A percentile compares a stretch with the other conserved stretches of the same genome.
Conservation (phyloP, 2,113 vertebrate genomes). For the Zosterops lateralis region DNA sequence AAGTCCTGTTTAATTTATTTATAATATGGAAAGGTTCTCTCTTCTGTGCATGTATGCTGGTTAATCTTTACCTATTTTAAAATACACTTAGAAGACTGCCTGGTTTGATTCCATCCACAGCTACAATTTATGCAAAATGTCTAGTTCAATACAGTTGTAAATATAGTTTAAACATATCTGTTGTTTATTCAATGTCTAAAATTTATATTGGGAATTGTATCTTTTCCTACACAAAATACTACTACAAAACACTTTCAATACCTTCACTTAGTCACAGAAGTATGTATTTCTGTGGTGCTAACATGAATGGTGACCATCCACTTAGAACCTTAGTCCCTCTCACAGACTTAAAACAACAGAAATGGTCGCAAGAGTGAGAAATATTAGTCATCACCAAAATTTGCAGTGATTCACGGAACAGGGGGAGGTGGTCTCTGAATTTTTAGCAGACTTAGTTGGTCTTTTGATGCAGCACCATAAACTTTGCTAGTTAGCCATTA, state of each 20-base stretch:
- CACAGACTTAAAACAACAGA: accelerated
- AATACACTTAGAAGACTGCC: neutral
- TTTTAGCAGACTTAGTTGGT: neutral
- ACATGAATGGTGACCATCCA: accelerated
- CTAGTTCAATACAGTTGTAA: neutral
- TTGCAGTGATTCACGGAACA: neutral
- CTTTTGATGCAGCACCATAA: neutral
- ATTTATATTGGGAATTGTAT: neutral
- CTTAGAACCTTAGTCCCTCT: neutral
- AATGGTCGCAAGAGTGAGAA: neutral
- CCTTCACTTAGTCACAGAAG: neutral
- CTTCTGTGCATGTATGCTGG: neutral
- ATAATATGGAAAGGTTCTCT: neutral
- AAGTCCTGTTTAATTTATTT: accelerated
- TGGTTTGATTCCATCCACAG: neutral
- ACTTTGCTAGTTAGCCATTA: neutral
- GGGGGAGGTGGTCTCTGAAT: neutral
- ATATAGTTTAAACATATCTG: neutral
- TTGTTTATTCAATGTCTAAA: neutral
- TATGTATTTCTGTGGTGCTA: neutral
- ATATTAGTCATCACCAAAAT: neutral
- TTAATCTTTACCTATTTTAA: neutral
- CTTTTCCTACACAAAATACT: neutral
- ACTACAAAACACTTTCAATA: neutral
- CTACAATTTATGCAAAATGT: neutral